Evolutionary conservation across 2,113 vertebrate genomes (phyloP), one percentile per base, ranked within the genome.

Genomic region (Saccopteryx leptura): DNA sequence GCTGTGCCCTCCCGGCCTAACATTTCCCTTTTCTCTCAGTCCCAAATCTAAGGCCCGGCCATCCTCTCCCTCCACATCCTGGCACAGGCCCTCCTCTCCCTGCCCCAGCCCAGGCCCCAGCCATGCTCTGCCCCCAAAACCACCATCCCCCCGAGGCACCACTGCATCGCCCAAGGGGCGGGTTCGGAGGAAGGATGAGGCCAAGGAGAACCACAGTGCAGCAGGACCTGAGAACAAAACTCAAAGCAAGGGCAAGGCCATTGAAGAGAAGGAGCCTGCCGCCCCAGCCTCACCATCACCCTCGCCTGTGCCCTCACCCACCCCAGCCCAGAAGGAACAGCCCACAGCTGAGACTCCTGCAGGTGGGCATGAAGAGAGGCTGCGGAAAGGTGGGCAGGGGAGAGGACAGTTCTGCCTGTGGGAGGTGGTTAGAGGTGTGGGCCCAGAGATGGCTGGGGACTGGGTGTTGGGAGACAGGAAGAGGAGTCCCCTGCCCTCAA

Each of bases 11-110:
- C 15, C 0, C 11, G 15, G 7, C 66, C 95, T 91, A 0, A 6
- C 0, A 1, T 15, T 66, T 92, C 54, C 93, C 7, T 10, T 71
- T 97, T 83, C 11, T 1, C 95, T 93, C 75, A 99, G 99, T 98
- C 98, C 99, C 0, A 97, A 99, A 76, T 98, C 98, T 28, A 99
- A 99, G 98, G 98, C 98, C 79, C 98, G 99, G 76, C 98, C 99
- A 0, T 98, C 98, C 0, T 99, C 99, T 33, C 99, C 99, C 3
- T 98, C 98, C 71, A 97, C 98, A 3, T 98, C 98, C 23, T 99
- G 98, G 81, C 98, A 98, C 48, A 98, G 99, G 84, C 98, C 99
- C 0, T 98, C 99, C 0, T 99, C 99, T 12, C 99, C 99, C 24
- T 99, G 99, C 97, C 98, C 99, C 61, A 99, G 99, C 97, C 98